These are phyloP conservation scores for Stichopus horrens DNA, from an alignment of 53 echinoderm and acorn worm genomes.

Conservation along the genomic window DNA sequence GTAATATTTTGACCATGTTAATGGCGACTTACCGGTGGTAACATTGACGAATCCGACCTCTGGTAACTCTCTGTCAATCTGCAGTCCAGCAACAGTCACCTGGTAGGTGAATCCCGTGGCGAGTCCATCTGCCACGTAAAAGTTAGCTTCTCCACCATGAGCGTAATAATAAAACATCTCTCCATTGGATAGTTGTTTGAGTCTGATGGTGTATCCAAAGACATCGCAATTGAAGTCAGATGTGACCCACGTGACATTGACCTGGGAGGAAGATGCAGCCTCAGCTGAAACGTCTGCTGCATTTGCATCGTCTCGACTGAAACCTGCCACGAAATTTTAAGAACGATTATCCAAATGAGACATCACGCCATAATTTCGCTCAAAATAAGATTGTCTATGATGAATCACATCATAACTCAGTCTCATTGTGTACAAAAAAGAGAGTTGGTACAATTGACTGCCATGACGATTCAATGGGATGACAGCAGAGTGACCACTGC, in stretches of 20 bases:
- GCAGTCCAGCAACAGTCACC: conserved; percentile 32
- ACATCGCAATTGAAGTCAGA: conserved; percentile 66
- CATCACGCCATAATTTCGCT: too few species aligned
- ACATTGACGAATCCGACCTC: conserved; percentile 43
- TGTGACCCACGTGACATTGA: conserved; percentile 54
- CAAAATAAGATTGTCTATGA: too few species aligned
- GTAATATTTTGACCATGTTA: too few species aligned
- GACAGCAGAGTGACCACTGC: too few species aligned
- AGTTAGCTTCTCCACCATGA: conserved; percentile 18
- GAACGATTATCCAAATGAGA: too few species aligned
- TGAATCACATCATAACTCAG: too few species aligned
- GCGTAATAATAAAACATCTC: neutral
- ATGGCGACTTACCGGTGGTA: conserved; percentile 43
- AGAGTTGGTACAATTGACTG: too few species aligned
- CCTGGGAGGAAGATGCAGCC: conserved; percentile 28
- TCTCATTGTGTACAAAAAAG: too few species aligned
- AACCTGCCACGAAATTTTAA: neutral
- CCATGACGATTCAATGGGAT: too few species aligned
- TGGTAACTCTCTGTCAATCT: conserved; percentile 36
- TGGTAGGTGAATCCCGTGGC: conserved; percentile 4
- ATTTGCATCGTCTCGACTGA: conserved; percentile 30
- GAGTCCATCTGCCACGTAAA: neutral
- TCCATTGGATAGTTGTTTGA: neutral
- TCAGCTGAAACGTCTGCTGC: conserved; percentile 43
- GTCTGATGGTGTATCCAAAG: conserved; percentile 46